These are phyloP conservation scores for Aradus depressus DNA, from an alignment of 2,888 invertebrate species.

Conservation along the genomic window DNA sequence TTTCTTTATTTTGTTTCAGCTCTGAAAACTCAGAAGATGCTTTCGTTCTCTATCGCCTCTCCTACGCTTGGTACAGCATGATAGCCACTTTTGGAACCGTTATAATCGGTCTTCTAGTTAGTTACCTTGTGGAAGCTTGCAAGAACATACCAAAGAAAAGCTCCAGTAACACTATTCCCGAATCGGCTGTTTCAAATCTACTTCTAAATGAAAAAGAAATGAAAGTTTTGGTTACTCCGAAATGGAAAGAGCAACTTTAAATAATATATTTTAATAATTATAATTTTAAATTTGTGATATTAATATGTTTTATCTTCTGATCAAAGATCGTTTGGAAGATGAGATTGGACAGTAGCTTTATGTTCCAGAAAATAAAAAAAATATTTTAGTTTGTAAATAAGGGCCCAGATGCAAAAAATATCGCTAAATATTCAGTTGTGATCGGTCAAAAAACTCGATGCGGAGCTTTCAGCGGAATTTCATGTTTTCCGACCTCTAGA, in stretches of 20 bases:
- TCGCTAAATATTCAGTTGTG: too few relatives aligned
- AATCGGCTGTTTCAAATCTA: slow-evolving; percentile 18
- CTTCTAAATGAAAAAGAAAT: slow-evolving; percentile 24
- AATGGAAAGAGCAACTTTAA: background rate
- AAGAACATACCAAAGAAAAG: slow-evolving; percentile 4
- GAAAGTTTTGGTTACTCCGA: slow-evolving; percentile 16
- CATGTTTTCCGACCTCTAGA: too few relatives aligned
- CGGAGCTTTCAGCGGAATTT: too few relatives aligned
- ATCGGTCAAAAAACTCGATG: too few relatives aligned
- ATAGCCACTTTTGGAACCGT: slow-evolving; percentile 33
- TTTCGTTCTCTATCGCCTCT: slow-evolving; percentile 33
- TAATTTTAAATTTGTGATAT: too few relatives aligned
- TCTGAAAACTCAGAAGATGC: slow-evolving; percentile 26
- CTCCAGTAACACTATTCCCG: slow-evolving; percentile 3
- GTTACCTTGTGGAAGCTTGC: slow-evolving; percentile 17
- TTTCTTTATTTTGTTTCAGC: slow-evolving; percentile 1
- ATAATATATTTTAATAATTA: too few relatives aligned
- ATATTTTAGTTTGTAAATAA: too few relatives aligned
- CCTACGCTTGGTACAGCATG: slow-evolving; percentile 36
- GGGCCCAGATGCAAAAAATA: too few relatives aligned
- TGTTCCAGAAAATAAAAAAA: too few relatives aligned
- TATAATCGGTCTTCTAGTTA: slow-evolving; percentile 32
- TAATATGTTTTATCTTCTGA: too few relatives aligned
- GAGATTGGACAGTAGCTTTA: too few relatives aligned
- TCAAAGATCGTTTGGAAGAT: too few relatives aligned